Percentiles rank a stretch among this genome's conserved stretches.
phyloP scores from a whole-genome alignment of 2,113 vertebrate genomes.

The Desmodus rotundus region DNA sequence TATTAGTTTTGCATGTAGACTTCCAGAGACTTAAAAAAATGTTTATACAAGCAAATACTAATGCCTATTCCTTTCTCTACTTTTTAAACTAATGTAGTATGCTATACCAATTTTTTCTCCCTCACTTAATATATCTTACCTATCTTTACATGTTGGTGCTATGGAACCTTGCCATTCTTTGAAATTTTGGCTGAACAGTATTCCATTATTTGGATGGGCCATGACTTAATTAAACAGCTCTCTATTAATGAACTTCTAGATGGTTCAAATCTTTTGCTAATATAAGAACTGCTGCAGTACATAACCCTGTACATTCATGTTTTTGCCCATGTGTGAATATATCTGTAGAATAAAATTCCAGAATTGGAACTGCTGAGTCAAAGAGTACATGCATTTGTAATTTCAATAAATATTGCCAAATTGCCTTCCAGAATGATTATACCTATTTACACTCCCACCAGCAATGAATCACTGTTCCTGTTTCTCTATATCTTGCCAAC shows the following conservation, averaged over 20 bases:
- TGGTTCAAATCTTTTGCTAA: background rate
- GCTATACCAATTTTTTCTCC: background rate
- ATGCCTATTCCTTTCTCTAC: background rate
- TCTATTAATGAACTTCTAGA: conserved; percentile 20
- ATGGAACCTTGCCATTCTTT: background rate
- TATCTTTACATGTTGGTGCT: background rate
- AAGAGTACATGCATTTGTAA: conserved; percentile 67
- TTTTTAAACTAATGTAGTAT: background rate
- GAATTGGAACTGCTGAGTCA: conserved; percentile 73
- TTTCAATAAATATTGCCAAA: conserved; percentile 72
- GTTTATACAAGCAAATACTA: background rate
- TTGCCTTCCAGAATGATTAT: conserved; percentile 68
- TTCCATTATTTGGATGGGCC: background rate
- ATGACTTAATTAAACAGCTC: conserved; percentile 9
- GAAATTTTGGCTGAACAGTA: background rate
- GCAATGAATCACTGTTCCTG: conserved; percentile 68
- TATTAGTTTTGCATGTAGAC: conserved; percentile 23
- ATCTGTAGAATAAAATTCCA: conserved; percentile 48
- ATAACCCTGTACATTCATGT: conserved; percentile 51
- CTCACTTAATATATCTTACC: background rate
- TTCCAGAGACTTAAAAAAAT: conserved; percentile 10
- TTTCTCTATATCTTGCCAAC: conserved; percentile 66
- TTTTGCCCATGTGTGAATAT: conserved; percentile 54
- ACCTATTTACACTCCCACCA: conserved; percentile 74
- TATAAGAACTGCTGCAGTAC: conserved; percentile 25